phyloP scores from a whole-genome alignment of 1,140 invertebrate genomes.

The Chironomus striatipennis region DNA sequence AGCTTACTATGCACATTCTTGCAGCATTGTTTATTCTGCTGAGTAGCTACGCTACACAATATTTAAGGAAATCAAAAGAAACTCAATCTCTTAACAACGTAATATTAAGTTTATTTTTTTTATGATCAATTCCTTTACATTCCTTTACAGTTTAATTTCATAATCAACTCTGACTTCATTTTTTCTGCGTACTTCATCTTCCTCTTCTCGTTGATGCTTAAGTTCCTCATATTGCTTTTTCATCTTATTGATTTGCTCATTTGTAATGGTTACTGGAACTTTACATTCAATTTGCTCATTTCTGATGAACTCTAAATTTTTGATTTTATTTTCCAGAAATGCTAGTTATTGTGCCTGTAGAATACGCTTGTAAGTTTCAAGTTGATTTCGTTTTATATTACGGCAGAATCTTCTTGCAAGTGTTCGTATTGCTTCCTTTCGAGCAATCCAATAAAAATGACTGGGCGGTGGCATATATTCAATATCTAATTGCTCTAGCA shows the following conservation, averaged over 20 bases:
- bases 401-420: constrained; percentile 58
- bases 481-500: constrained; percentile 71
- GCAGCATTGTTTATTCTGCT: too few relatives aligned
- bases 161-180: constrained; percentile 3
- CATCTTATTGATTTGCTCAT: constrained; percentile 54
- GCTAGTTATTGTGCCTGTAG: constrained; percentile 56
- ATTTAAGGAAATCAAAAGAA: too few relatives aligned
- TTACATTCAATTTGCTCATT: constrained; percentile 59
- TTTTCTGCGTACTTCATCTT: neutral
- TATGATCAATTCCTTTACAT: neutral
- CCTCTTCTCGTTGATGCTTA: constrained; percentile 29
- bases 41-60: too few relatives aligned
- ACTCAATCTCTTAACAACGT: too few relatives aligned
- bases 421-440: constrained; percentile 56
- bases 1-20: too few relatives aligned
- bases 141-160: neutral
- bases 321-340: constrained; percentile 53
- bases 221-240: constrained; percentile 45
- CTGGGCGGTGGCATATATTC: constrained; percentile 57
- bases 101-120: neutral
- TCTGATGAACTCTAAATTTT: constrained; percentile 55
- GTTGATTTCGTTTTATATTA: constrained; percentile 51
- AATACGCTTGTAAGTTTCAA: constrained; percentile 51
- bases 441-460: constrained; percentile 47
- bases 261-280: constrained; percentile 50